phyloP scores from a whole-genome alignment of 1,140 invertebrate species.

The Anastrepha ludens region DNA sequence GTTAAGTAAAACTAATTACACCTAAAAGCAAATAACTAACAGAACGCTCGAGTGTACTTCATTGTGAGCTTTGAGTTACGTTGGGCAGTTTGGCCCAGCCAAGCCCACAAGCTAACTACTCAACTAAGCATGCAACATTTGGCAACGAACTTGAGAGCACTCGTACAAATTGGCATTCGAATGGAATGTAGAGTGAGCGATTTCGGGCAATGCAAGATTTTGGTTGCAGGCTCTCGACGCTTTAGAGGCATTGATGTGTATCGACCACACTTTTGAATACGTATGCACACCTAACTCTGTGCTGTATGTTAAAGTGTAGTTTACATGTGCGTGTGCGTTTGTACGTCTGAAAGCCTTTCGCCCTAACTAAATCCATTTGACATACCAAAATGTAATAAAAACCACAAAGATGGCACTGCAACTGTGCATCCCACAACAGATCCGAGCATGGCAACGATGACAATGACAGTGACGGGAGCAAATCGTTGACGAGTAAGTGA shows the following conservation, averaged over 20 bases:
- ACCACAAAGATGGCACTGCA: conserved; percentile 37
- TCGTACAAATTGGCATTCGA: conserved; percentile 34
- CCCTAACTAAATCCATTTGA: conserved; percentile 26
- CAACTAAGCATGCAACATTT: conserved; percentile 12
- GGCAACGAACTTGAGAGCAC: conserved; percentile 29
- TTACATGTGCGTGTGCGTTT: neutral
- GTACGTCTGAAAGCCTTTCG: neutral
- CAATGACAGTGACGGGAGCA: neutral
- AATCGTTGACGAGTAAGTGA: conserved; percentile 20
- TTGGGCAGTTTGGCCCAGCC: neutral
- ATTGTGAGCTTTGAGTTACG: conserved; percentile 23
- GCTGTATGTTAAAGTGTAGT: neutral
- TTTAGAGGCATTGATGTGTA: conserved; percentile 29
- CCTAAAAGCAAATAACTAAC: conserved; percentile 36
- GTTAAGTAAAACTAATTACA: conserved; percentile 41
- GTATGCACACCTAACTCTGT: neutral
- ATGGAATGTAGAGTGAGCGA: conserved; percentile 7
- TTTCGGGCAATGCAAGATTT: neutral
- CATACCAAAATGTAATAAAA: conserved; percentile 47
- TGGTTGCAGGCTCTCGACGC: neutral
- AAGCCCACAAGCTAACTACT: conserved; percentile 20
- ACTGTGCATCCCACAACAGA: conserved; percentile 9
- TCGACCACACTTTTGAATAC: neutral
- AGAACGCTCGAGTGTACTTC: neutral
- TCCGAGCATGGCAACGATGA: neutral